Evolutionary conservation across 1,140 invertebrate species (phyloP), one percentile per base, ranked within the genome.

Genomic region (Bombus pyrosoma): DNA sequence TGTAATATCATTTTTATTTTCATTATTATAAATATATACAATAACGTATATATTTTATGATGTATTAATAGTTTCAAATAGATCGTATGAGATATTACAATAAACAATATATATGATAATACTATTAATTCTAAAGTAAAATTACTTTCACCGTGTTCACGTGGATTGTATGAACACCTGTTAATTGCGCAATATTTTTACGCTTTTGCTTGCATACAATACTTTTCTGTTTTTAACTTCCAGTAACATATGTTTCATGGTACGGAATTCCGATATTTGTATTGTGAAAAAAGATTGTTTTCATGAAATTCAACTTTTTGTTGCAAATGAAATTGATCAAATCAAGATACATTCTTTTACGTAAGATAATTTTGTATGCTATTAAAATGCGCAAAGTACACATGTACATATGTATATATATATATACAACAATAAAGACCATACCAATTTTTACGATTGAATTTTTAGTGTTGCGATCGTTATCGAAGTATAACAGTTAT

Each of bases 1-100:
- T 99, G 94, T 53, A 89, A 87, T 34, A 75, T 75, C 22, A 83
- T 86, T 64, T 57, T 59, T 25, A 39, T 39, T 68, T 80, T 22
- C 28, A 0, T 85, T 68, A 74, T 2, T 13, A 66, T 15, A 37
- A 83, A 39, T 53, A 37, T 39, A 53, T n/a, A 66, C 1, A 74
- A 25, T 6, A 13, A 10, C 4, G 1, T 32, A 32, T 25, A 59
- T 32, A 72, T 39, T 43, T 75, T 12, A 25, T 28, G 3, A 64
- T 41, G 0, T 15, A 37, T 25, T 32, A 28, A 15, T 15, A 69
- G 39, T 43, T 73, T 3, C 8, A 25, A 32, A 32, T 22, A 69
- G 15, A 25, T 9, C 9, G 2, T 25, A 78, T 22, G 32, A 57
- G 47, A 79, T 22, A 83, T 9, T 9, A 13, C 43, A 47, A 15